Percentiles rank a stretch among this genome's conserved stretches.
Evolutionary conservation across 2,113 vertebrate species (phyloP).

Genomic region (Silurus glanis): DNA sequence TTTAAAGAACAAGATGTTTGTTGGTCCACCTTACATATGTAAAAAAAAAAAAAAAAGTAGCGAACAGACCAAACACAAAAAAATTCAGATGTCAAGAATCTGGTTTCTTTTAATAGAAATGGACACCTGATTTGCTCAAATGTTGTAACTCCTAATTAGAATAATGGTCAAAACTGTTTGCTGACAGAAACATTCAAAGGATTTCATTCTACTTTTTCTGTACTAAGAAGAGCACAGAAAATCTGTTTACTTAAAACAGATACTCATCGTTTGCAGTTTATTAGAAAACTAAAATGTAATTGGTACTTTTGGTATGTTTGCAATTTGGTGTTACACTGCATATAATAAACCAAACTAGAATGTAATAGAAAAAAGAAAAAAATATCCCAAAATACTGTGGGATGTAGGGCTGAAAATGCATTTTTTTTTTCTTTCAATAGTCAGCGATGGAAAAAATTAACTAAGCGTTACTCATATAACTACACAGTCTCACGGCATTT

Average conservation of each 20-base stretch:
- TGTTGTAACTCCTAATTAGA: background rate
- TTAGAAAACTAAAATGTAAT: background rate
- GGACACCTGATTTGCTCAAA: background rate
- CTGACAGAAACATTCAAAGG: background rate
- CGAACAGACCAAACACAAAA: background rate
- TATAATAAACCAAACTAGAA: background rate
- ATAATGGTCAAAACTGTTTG: background rate
- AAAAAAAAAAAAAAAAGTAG: background rate
- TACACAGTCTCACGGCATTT: too few relatives aligned
- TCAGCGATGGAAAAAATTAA: background rate
- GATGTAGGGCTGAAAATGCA: background rate
- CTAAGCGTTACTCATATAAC: background rate
- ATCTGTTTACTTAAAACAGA: background rate
- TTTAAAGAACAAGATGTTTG: background rate
- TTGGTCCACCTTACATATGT: background rate
- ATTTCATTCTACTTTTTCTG: background rate
- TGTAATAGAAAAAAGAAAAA: background rate
- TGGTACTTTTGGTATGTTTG: background rate
- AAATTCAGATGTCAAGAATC: background rate
- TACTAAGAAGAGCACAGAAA: background rate
- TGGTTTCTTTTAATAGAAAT: background rate
- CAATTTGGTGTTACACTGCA: background rate
- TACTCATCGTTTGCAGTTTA: background rate
- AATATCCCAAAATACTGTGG: background rate
- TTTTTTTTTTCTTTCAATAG: background rate